phyloP scores from a whole-genome alignment of 35 echinoderm and acorn worm genomes.

The Apostichopus japonicus region DNA sequence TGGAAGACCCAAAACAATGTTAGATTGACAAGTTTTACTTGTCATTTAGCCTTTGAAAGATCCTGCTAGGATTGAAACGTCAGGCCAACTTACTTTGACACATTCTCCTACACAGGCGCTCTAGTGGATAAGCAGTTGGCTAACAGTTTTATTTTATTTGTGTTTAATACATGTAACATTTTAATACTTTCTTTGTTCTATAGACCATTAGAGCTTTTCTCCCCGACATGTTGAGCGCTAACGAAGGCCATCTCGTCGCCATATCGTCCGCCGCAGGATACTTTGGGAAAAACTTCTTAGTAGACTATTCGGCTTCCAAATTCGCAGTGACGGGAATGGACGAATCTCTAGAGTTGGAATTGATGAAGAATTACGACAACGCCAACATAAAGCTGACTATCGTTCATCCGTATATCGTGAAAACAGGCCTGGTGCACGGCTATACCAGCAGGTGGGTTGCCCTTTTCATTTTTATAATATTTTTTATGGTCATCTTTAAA shows the following conservation, averaged over 20 bases:
- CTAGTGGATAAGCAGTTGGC: too few relatives aligned
- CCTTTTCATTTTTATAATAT: too few relatives aligned
- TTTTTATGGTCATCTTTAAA: too few relatives aligned
- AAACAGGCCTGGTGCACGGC: slow-evolving; percentile 86
- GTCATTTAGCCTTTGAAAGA: too few relatives aligned
- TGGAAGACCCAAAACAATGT: too few relatives aligned
- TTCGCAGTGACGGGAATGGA: slow-evolving; percentile 73
- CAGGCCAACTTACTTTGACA: too few relatives aligned
- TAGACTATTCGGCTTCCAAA: slow-evolving; percentile 87
- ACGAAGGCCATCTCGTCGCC: slow-evolving; percentile 77
- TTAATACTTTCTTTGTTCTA: neutral
- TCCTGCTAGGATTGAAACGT: too few relatives aligned
- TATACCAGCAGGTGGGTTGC: slow-evolving; percentile 35
- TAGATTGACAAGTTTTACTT: too few relatives aligned
- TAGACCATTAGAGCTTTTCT: slow-evolving; percentile 79
- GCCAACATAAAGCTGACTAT: slow-evolving; percentile 71
- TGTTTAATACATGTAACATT: neutral
- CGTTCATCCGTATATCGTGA: slow-evolving; percentile 71
- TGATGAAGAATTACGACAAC: slow-evolving; percentile 60
- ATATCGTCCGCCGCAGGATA: slow-evolving; percentile 73
- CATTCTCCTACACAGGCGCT: too few relatives aligned
- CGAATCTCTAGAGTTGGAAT: slow-evolving; percentile 72
- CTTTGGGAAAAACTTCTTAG: slow-evolving; percentile 56
- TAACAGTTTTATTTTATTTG: too few relatives aligned
- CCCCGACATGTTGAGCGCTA: slow-evolving; percentile 69